Conservation (phyloP, 1,140 invertebrate genomes). For the Zaprionus lachaisei region DNA sequence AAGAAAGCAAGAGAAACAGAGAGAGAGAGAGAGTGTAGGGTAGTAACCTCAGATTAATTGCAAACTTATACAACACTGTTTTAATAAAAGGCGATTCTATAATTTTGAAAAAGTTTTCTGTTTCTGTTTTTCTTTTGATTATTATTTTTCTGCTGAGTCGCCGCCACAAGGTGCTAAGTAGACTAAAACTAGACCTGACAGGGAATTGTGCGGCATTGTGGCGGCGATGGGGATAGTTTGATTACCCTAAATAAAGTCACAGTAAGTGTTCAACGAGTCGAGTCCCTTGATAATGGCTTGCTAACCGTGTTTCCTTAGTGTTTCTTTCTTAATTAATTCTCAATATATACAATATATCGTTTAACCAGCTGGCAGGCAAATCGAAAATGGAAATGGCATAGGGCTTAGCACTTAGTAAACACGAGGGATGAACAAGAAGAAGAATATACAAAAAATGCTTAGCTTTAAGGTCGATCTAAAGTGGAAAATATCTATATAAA, state of each 20-base stretch:
- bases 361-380: constrained; percentile 32
- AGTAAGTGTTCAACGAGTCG: constrained; percentile 71
- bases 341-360: background rate
- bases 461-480: constrained; percentile 68
- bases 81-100: constrained; percentile 59
- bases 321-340: background rate
- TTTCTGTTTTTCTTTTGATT: constrained; percentile 42
- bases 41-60: constrained; percentile 44
- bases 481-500: constrained; percentile 51
- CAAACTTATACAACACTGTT: constrained; percentile 51
- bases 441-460: constrained; percentile 51
- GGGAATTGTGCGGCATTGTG: constrained; percentile 6
- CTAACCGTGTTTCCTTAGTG: constrained; percentile 1
- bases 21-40: constrained; percentile 20
- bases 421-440: constrained; percentile 18
- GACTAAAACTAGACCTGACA: constrained; percentile 2
- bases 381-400: constrained; percentile 18
- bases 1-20: constrained; percentile 12
- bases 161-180: constrained; percentile 67
- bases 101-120: constrained; percentile 51
- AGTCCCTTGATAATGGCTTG: constrained; percentile 5
- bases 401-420: constrained; percentile 22
- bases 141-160: constrained; percentile 16
- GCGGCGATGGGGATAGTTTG: constrained; percentile 10
- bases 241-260: constrained; percentile 70